phyloP scores from a whole-genome alignment of 2,888 invertebrate species.

The Patella ulyssiponensis region DNA sequence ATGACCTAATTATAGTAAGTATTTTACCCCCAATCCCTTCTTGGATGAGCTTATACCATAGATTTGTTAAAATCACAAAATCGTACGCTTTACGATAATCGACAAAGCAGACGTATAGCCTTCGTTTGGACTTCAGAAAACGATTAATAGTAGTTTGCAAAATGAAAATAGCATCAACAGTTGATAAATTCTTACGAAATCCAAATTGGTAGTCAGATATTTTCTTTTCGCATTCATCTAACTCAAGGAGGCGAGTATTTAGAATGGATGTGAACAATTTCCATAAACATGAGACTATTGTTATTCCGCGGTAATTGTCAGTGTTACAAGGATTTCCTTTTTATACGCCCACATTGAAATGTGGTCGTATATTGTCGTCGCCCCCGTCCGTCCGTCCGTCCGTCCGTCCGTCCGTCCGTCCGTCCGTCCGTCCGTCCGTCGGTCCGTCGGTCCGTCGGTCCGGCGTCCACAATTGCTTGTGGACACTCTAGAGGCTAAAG shows the following conservation, averaged over 20 bases:
- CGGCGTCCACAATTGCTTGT: no score
- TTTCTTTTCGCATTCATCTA: background rate
- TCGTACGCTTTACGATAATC: background rate
- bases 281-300: background rate
- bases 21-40: background rate
- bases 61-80: background rate
- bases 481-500: no score
- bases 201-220: background rate
- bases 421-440: no score
- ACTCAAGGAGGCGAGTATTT: background rate
- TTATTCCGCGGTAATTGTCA: background rate
- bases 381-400: no score
- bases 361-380: no score
- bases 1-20: background rate
- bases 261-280: background rate
- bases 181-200: background rate
- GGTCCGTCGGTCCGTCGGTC: no score
- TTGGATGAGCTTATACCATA: conserved; percentile 1
- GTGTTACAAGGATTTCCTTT: background rate
- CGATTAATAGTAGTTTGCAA: background rate
- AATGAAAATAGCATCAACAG: background rate
- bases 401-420: no score
- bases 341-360: no score
- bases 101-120: background rate
- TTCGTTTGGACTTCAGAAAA: background rate